Evolutionary conservation across 2,797 vertebrate species (phyloP), one percentile per base, ranked within the genome.

Genomic region (Neosilurus hyrtlii): DNA sequence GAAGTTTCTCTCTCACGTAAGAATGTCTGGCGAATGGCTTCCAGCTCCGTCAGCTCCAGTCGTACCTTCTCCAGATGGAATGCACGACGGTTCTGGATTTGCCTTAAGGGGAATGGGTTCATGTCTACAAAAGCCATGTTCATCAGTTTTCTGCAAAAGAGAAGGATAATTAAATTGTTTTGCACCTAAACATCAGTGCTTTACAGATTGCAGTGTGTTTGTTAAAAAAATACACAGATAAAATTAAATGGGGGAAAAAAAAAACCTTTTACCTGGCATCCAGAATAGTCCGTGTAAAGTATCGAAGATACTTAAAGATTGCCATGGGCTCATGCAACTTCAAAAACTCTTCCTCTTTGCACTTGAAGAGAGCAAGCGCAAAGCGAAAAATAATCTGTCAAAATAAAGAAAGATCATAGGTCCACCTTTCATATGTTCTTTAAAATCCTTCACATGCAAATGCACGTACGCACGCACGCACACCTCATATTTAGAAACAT

Each of bases 61-160:
- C 97, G 96, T n/a, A 99, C 97, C 82, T 97, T 98, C 92, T 99
- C 98, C 93, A 99, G 87, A 91, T 99, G 97, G 90, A 95, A 97
- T 10, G 96, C 88, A 15, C 97, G 95, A 5, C 97, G 94, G 92
- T 97, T 99, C 85, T 97, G 95, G 89, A 99, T 99, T 91, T 97
- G 97, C 43, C 96, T 94, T 91, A 99, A 91, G 0, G 97, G 98
- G 86, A 99, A 99, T 0, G 98, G 98, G 90, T 99, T 99, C 95
- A 99, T 97, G 90, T 97, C 98, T 87, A 93, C 95, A 78, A 99
- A 99, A 43, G 98, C 96, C 62, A 99, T 95, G 82, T 90, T 93
- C 93, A 95, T 97, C 84, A 99, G 93, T 83, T 97, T 99, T 92
- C 97, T 99, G 90, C 2, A 22, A 79, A 7, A 80, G 24, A 84